Percentiles rank a stretch among this genome's conserved stretches.
Conservation (phyloP, 2,113 vertebrate genomes). For the Megatriorchis doriae region DNA sequence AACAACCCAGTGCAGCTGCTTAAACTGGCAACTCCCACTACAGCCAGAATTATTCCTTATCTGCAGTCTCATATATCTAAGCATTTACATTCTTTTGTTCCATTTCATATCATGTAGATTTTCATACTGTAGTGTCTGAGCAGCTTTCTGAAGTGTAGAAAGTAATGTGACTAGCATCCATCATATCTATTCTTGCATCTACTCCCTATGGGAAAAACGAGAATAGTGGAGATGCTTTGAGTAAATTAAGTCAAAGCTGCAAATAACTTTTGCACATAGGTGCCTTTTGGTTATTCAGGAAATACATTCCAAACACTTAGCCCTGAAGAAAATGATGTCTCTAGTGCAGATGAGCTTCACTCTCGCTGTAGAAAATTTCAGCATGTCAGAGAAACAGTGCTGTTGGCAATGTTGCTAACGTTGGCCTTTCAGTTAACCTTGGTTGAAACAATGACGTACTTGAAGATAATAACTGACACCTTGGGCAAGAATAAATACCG, state of each 20-base stretch:
- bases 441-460: background rate
- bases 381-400: background rate
- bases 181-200: background rate
- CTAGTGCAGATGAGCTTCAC: background rate
- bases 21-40: background rate
- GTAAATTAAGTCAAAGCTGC: background rate
- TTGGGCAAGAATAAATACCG: background rate
- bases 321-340: background rate
- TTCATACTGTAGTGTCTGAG: background rate
- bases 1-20: background rate
- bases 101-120: background rate
- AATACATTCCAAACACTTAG: background rate
- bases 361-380: background rate
- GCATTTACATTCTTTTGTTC: background rate
- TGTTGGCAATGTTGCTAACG: background rate
- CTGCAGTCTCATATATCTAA: background rate
- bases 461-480: background rate
- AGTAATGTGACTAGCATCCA: background rate
- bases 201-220: background rate
- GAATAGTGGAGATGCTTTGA: background rate
- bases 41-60: background rate
- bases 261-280: slow-evolving; percentile 1
- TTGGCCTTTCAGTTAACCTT: slow-evolving; percentile 24
- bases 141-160: background rate
- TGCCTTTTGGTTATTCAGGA: slow-evolving; percentile 5